Conservation (phyloP, 2,888 invertebrate genomes). For the Drosophila phalerata region DNA sequence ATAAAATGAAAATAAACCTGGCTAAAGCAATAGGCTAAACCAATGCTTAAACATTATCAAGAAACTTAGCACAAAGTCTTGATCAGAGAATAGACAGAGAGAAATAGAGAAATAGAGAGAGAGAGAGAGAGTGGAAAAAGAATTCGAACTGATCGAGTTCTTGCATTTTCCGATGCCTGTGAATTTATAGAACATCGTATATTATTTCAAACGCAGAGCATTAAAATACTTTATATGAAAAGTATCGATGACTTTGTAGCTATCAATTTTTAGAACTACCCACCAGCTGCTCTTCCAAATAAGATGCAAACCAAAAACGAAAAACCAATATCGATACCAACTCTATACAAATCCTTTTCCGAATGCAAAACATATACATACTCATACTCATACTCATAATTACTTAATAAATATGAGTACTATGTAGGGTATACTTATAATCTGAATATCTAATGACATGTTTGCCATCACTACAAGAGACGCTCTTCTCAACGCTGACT, state of each 20-base stretch:
- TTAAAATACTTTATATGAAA: constrained; percentile 11
- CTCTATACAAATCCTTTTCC: constrained; percentile 43
- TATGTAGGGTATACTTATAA: constrained; percentile 36
- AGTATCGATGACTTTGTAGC: constrained; percentile 38
- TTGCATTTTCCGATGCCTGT: constrained; percentile 43
- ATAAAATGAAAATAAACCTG: constrained; percentile 24
- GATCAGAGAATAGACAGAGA: constrained; percentile 1
- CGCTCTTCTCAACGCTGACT: constrained; percentile 84
- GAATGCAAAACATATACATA: constrained; percentile 30
- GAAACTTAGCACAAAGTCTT: constrained; percentile 29
- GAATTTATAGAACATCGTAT: constrained; percentile 24
- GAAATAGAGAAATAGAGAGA: not conserved
- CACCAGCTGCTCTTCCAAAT: constrained; percentile 74
- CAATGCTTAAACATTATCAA: constrained; percentile 44
- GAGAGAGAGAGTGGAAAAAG: not conserved
- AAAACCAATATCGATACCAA: constrained; percentile 14
- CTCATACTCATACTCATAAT: constrained; percentile 4
- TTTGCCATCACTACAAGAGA: constrained; percentile 80
- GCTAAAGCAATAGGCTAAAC: constrained; percentile 51
- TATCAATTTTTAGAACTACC: constrained; percentile 62
- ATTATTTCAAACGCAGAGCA: constrained; percentile 28
- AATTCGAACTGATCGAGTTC: constrained; percentile 12
- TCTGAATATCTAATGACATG: constrained; percentile 45
- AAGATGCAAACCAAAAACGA: constrained; percentile 47
- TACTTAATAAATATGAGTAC: constrained; percentile 12